Evolutionary conservation across 2,888 invertebrate genomes (phyloP).

Genomic region (Ferrisia virgata): DNA sequence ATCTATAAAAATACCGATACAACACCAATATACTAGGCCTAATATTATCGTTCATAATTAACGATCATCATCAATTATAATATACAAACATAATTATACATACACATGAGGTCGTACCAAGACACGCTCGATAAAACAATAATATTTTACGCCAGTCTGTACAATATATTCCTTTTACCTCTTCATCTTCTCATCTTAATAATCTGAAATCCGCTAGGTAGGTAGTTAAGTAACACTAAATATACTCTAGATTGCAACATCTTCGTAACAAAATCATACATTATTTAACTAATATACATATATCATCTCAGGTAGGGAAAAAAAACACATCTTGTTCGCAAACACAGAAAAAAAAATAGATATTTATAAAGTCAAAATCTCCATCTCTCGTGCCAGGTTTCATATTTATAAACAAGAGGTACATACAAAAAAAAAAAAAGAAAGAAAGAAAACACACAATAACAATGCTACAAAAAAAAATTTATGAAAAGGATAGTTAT

Average conservation of each 20-base stretch:
- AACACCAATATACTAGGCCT: background rate
- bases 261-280: background rate
- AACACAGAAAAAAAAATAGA: background rate
- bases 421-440: no score
- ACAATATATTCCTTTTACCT: background rate
- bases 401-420: background rate
- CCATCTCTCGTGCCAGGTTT: background rate
- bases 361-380: background rate
- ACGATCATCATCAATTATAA: background rate
- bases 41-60: no score
- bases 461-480: conserved; percentile 26
- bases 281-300: background rate
- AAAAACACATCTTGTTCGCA: conserved; percentile 4
- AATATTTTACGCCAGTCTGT: background rate
- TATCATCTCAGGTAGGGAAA: background rate
- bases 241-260: background rate
- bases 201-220: background rate
- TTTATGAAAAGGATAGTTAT: conserved; percentile 28
- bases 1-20: background rate
- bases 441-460: conserved; percentile 28
- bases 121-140: background rate
- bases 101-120: background rate
- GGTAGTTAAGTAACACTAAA: conserved; percentile 7
- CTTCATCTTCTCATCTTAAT: background rate
- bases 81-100: no score